Base-by-base conservation (phyloP, 2,888 invertebrate genomes). In the Chrysolina americana region DNA sequence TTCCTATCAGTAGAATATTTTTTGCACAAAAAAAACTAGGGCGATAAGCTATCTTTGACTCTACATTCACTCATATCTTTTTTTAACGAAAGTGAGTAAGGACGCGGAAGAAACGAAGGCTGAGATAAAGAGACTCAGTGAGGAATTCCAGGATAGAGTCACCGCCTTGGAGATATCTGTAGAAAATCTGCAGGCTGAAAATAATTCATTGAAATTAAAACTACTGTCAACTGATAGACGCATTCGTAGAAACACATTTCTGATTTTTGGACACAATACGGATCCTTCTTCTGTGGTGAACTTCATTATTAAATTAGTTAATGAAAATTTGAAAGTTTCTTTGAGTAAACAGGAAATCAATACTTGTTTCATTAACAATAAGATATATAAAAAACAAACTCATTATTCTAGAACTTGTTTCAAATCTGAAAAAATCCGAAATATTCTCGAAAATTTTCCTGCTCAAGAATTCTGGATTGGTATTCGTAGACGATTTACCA, bases 101-200 rank as follows among this genome's bases (percentile, higher is more conserved):
- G 56, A 56, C 56, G 56, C 56, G 23, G 56, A 56, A 23, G 56
- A 56, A 13, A 56, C 56, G 10, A 56, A 56, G 23, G 56, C 56
- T 21, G 13, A 56, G 56, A 23, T 56, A 23, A 56, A 56, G 6
- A 21, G 21, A 56, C 21, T 56, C 11, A 56, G 23, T 11, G 56
- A 56, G 15, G 56, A 56, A 56, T 23, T 56, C 23, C 56, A 56
- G 23, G 13, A 56, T 56, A 8, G 10, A 21, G 21, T 56, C 23
- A 56, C 23, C 23, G 23, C 21, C 2, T 23, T 56, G 56, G 23
- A 56, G 17, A 6, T n/a, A 23, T 56, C 56, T 13, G 21, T 56
- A 56, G 23, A 56, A 21, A 56, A 56, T 56, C 15, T 56, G 19
- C 23, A 21, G 23, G 21, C 21, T 21, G 56, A 56, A 56, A 56